A percentile compares a stretch with the other conserved stretches of the same genome.
Evolutionary conservation across 2,113 vertebrate species (phyloP).

Genomic region (Leptobrachium ailaonicum): DNA sequence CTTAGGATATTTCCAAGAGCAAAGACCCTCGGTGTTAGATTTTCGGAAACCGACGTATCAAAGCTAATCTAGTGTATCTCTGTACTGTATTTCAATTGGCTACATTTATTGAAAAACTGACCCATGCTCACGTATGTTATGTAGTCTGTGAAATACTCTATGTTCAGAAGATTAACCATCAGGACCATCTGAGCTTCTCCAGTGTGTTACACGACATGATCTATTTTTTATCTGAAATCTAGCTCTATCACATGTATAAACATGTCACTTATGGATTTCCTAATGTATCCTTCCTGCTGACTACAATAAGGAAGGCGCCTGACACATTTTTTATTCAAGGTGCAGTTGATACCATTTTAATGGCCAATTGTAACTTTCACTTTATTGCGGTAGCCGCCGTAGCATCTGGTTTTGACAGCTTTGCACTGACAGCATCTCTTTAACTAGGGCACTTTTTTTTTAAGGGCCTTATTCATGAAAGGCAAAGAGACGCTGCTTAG

Average conservation of each 20-base stretch:
- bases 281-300: not conserved
- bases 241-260: not conserved
- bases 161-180: no score
- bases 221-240: no score
- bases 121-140: no score
- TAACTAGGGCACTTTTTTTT: constrained; percentile 30
- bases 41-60: no score
- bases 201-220: no score
- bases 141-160: no score
- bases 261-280: not conserved
- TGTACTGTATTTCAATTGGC: no score
- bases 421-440: constrained; percentile 43
- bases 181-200: no score
- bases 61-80: no score
- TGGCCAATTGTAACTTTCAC: constrained; percentile 1
- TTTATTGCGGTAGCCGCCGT: not conserved
- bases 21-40: no score
- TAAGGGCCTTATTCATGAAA: constrained; percentile 26
- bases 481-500: constrained; percentile 1
- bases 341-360: constrained; percentile 16
- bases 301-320: constrained; percentile 1
- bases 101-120: no score
- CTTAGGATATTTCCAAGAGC: no score
- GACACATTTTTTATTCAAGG: constrained; percentile 2
- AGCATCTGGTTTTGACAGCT: constrained; percentile 28